Conservation (phyloP, 2,888 invertebrate species). For the Caenorhabditis angaria region DNA sequence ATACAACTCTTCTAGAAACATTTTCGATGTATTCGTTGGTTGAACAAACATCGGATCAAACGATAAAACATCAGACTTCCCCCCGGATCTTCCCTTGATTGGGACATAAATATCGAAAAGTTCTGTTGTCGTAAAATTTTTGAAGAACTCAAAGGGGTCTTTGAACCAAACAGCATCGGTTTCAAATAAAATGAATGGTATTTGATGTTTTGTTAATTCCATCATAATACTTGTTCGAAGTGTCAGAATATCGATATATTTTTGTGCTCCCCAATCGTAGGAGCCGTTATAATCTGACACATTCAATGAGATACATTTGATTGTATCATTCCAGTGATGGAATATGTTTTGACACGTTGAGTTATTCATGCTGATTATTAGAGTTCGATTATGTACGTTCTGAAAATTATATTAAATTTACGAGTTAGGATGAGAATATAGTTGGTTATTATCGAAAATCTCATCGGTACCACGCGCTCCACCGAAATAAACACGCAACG, state of each 20-base stretch:
- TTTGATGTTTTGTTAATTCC: constrained; percentile 11
- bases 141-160: constrained; percentile 56
- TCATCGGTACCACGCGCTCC: no score
- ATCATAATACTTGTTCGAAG: constrained; percentile 53
- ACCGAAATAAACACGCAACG: no score
- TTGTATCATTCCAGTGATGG: constrained; percentile 54
- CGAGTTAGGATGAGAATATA: neutral
- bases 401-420: constrained; percentile 20
- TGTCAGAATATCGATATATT: constrained; percentile 62
- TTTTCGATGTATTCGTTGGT: constrained; percentile 52
- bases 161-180: constrained; percentile 68
- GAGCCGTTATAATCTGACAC: constrained; percentile 19
- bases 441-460: no score
- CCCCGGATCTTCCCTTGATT: constrained; percentile 41
- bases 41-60: constrained; percentile 68
- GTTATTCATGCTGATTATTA: constrained; percentile 56
- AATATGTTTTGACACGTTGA: constrained; percentile 44
- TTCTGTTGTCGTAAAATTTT: constrained; percentile 44
- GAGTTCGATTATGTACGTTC: constrained; percentile 49
- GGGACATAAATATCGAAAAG: constrained; percentile 67
- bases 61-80: constrained; percentile 48
- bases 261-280: constrained; percentile 62
- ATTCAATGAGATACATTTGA: constrained; percentile 25
- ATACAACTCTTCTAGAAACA: constrained; percentile 56
- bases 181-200: constrained; percentile 66